A percentile compares a stretch with the other conserved stretches of the same genome.
Evolutionary conservation across 2,888 invertebrate genomes (phyloP).

Genomic region (Augochlorella aurata): DNA sequence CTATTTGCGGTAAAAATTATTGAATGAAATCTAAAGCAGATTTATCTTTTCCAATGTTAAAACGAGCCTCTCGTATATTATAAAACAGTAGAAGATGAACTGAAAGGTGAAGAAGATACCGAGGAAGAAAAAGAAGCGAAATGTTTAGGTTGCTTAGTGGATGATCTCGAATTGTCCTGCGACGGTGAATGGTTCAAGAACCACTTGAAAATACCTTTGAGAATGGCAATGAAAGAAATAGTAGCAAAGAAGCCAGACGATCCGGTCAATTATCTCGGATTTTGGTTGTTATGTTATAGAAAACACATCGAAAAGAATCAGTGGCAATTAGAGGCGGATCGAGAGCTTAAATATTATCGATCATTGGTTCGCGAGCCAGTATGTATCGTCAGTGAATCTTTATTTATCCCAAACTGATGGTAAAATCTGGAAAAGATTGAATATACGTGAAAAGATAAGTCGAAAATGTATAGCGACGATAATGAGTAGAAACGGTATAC

Average conservation of each 20-base stretch:
- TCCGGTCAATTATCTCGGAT: conserved; percentile 83
- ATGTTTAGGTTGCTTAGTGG: conserved; percentile 17
- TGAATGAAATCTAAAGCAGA: not conserved
- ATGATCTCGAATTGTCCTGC: conserved; percentile 48
- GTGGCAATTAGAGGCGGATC: conserved; percentile 44
- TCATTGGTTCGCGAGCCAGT: conserved; percentile 38
- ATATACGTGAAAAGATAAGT: not conserved
- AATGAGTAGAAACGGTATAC: not conserved
- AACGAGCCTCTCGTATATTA: not conserved
- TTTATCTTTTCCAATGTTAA: not conserved
- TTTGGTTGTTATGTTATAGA: conserved; percentile 83
- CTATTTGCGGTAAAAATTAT: not conserved
- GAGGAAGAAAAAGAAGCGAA: not conserved
- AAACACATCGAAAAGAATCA: conserved; percentile 79
- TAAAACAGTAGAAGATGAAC: not conserved
- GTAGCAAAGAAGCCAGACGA: conserved; percentile 81
- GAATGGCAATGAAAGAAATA: conserved; percentile 82
- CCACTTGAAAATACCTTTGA: conserved; percentile 74
- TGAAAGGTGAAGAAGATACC: not conserved
- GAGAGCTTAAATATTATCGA: conserved; percentile 51
- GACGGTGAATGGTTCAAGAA: conserved; percentile 62
- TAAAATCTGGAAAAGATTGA: not conserved
- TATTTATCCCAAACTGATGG: not conserved
- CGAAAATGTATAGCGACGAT: not conserved
- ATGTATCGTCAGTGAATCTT: conserved; percentile 6